Conservation (phyloP, 2,888 invertebrate species). For the Venusia cambrica region DNA sequence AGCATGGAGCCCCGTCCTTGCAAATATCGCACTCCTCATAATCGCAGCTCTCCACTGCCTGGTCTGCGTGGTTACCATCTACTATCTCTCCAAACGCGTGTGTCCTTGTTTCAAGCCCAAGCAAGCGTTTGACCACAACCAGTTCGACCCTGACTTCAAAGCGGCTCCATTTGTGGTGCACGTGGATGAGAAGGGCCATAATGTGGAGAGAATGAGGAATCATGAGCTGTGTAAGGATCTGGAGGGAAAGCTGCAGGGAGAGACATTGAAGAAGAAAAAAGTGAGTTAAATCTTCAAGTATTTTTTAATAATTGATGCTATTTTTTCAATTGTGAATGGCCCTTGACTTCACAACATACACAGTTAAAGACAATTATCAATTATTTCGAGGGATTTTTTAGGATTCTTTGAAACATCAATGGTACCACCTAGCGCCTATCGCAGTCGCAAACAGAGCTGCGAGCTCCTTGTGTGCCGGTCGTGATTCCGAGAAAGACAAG, state of each 20-base stretch:
- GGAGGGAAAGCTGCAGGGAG: slow-evolving; percentile 64
- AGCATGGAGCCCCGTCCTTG: slow-evolving; percentile 82
- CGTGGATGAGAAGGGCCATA: slow-evolving; percentile 58
- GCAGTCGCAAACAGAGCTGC: too few species aligned
- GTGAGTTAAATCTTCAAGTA: slow-evolving; percentile 37
- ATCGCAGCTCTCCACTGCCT: slow-evolving; percentile 81
- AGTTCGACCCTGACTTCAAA: slow-evolving; percentile 67
- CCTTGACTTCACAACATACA: too few species aligned
- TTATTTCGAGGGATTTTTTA: too few species aligned
- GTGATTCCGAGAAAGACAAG: too few species aligned
- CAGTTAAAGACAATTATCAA: too few species aligned
- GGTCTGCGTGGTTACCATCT: slow-evolving; percentile 74
- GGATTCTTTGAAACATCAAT: too few species aligned
- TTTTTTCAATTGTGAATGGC: too few species aligned
- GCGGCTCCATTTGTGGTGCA: slow-evolving; percentile 57
- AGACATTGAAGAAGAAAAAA: slow-evolving; percentile 59
- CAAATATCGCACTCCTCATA: slow-evolving; percentile 83
- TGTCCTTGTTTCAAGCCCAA: slow-evolving; percentile 80
- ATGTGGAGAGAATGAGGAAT: slow-evolving; percentile 44
- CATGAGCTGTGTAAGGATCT: slow-evolving; percentile 64
- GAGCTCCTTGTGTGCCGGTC: too few species aligned
- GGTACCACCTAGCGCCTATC: too few species aligned
- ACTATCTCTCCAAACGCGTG: slow-evolving; percentile 75
- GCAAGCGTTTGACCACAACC: slow-evolving; percentile 74
- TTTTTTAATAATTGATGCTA: too few species aligned